Percentiles rank a stretch among this genome's conserved stretches.
phyloP scores from a whole-genome alignment of 1,140 invertebrate genomes.

The Zaprionus tsacasi region DNA sequence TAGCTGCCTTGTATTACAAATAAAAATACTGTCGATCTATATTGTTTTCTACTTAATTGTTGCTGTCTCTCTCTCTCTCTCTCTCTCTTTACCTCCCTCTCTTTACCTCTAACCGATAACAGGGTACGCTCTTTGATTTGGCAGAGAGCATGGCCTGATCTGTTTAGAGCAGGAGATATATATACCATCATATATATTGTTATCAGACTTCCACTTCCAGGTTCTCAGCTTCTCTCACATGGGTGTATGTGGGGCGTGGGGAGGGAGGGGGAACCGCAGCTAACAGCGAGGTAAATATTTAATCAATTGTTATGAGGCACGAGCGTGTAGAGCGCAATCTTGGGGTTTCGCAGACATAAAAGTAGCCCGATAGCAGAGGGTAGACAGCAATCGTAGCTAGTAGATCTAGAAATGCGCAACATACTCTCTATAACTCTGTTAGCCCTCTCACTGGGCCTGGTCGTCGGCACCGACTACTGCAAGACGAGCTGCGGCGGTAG shows the following conservation, averaged over 20 bases:
- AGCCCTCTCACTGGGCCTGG: constrained; percentile 29
- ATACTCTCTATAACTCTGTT: constrained; percentile 26
- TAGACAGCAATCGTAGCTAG: constrained; percentile 38
- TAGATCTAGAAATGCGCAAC: constrained; percentile 47
- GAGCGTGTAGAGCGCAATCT: constrained; percentile 8
- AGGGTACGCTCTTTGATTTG: not conserved
- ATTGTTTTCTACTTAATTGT: not conserved
- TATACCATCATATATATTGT: not conserved
- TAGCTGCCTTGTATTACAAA: not conserved
- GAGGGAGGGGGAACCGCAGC: not conserved
- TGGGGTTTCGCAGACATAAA: constrained; percentile 44
- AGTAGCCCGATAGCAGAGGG: not conserved
- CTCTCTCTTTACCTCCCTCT: not conserved
- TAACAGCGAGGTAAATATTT: constrained; percentile 63
- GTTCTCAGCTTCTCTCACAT: too few species aligned
- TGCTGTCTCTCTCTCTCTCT: not conserved
- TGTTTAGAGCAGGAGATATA: not conserved
- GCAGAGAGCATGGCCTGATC: not conserved
- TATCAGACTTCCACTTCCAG: not conserved
- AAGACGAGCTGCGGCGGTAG: constrained; percentile 45
- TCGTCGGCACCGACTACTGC: constrained; percentile 59
- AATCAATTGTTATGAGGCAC: constrained; percentile 57
- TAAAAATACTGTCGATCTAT: not conserved
- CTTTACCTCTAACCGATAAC: not conserved
- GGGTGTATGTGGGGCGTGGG: too few species aligned